phyloP scores from a whole-genome alignment of 2,113 vertebrate species.

The Mastomys natalensis region DNA sequence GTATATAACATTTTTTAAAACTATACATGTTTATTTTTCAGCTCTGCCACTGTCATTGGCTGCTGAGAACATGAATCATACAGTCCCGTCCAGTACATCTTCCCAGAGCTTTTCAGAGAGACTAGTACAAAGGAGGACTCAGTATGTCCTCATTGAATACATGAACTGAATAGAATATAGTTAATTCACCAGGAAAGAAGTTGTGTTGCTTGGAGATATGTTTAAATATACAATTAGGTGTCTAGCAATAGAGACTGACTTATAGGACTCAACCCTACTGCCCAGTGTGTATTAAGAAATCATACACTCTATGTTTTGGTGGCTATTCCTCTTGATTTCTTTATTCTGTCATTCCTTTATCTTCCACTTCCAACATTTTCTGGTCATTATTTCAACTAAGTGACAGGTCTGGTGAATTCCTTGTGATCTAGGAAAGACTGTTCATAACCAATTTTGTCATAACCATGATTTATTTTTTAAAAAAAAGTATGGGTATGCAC shows the following conservation, averaged over 20 bases:
- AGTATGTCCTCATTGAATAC: background rate
- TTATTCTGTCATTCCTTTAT: background rate
- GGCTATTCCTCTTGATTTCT: slow-evolving; percentile 8
- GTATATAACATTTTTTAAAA: background rate
- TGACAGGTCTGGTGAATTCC: slow-evolving; percentile 58
- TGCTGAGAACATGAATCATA: background rate
- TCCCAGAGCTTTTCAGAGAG: background rate
- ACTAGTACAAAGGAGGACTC: background rate
- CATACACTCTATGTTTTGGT: background rate
- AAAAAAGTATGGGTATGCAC: slow-evolving; percentile 43
- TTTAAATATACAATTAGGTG: background rate
- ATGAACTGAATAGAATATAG: background rate
- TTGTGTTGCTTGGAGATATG: background rate
- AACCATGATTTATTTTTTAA: slow-evolving; percentile 8
- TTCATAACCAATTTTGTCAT: background rate
- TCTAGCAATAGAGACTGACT: background rate
- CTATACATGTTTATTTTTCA: background rate
- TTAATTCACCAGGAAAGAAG: background rate
- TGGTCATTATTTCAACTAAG: slow-evolving; percentile 51
- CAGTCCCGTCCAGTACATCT: background rate
- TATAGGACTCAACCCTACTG: rapidly evolving
- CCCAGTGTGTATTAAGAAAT: rapidly evolving
- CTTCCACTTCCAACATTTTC: slow-evolving; percentile 22
- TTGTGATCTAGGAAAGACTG: slow-evolving; percentile 52
- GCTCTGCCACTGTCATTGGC: background rate